phyloP scores from a whole-genome alignment of 1,140 invertebrate species.

The Psilanteris sp. region DNA sequence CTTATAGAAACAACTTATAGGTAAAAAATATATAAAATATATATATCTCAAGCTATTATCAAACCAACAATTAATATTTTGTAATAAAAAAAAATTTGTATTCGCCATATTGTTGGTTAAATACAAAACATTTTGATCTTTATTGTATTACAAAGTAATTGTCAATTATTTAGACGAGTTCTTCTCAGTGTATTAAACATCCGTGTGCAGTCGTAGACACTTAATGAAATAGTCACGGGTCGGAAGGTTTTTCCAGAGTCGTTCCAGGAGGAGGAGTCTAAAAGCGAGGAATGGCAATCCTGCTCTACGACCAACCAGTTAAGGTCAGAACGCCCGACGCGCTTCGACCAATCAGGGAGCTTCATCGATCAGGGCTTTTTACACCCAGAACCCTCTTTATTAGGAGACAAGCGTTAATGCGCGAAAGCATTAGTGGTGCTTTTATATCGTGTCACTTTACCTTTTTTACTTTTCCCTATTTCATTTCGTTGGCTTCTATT shows the following conservation, averaged over 20 bases:
- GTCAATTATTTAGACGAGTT: no score
- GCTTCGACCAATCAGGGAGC: constrained; percentile 68
- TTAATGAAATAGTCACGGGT: constrained; percentile 27
- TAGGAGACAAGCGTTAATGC: constrained; percentile 76
- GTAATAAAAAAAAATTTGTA: no score
- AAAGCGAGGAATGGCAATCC: constrained; percentile 45
- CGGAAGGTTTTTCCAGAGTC: constrained; percentile 41
- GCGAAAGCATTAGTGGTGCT: constrained; percentile 77
- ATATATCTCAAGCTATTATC: no score
- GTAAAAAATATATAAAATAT: no score
- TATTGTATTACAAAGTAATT: no score
- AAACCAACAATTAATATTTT: no score
- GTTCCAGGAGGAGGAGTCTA: constrained; percentile 65
- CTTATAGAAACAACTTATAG: no score
- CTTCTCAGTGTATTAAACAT: no score
- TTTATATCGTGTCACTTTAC: constrained; percentile 73
- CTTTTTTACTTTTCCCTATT: constrained; percentile 64
- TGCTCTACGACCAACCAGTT: constrained; percentile 50
- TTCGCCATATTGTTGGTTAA: no score
- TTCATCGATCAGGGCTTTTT: constrained; percentile 75
- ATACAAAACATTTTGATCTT: no score
- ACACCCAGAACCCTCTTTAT: constrained; percentile 72
- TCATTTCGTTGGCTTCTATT: constrained; percentile 37
- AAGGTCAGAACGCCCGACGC: constrained; percentile 42
- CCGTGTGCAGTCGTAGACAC: constrained; percentile 20